Conservation (phyloP, 2,113 vertebrate genomes). For the Poicephalus meyeri region DNA sequence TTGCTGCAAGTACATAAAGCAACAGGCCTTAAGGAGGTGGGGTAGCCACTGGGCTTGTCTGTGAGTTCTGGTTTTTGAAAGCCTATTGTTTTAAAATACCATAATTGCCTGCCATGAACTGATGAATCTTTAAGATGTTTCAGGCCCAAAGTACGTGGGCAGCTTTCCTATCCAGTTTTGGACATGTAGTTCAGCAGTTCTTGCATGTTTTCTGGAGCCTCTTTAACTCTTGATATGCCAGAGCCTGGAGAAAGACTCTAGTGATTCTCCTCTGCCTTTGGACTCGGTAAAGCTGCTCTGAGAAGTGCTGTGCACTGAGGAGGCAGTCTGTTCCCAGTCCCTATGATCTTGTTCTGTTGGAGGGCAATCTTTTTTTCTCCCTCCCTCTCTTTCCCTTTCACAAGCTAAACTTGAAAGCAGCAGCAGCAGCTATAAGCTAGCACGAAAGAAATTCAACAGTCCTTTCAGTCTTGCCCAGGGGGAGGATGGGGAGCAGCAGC, state of each 20-base stretch:
- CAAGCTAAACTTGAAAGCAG: constrained; percentile 70
- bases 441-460: constrained; percentile 55
- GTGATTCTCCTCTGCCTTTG: background rate
- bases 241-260: background rate
- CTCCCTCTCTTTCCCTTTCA: constrained; percentile 35
- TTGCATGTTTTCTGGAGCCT: background rate
- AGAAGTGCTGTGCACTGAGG: background rate
- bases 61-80: background rate
- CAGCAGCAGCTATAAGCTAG: constrained; percentile 30
- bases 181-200: background rate
- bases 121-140: background rate
- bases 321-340: background rate
- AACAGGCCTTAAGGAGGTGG: background rate
- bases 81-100: background rate
- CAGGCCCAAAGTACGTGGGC: background rate
- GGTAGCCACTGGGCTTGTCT: background rate
- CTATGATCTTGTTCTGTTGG: constrained; percentile 60
- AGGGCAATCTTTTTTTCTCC: constrained; percentile 61
- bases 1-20: background rate
- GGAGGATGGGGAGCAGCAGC: constrained; percentile 49
- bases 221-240: constrained; percentile 2
- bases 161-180: background rate
- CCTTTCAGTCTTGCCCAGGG: constrained; percentile 67
- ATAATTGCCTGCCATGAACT: background rate
- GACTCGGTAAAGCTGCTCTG: background rate